phyloP scores from a whole-genome alignment of 2,888 invertebrate species.

The Himalopsyche kuldschensis region DNA sequence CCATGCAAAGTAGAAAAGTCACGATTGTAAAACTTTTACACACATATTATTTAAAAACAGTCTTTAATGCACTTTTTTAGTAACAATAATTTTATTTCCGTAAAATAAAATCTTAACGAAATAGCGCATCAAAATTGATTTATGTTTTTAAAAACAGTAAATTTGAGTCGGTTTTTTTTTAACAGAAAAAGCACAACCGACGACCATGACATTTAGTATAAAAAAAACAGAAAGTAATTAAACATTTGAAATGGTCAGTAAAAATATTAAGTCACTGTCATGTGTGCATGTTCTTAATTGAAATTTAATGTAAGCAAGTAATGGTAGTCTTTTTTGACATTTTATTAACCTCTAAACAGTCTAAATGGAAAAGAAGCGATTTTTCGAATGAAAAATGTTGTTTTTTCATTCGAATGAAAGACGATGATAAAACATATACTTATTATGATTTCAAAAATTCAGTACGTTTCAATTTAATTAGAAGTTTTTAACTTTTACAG shows the following conservation, averaged over 20 bases:
- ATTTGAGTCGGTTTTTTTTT: neutral
- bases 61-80: too few species aligned
- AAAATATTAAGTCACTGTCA: neutral
- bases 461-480: too few species aligned
- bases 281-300: neutral
- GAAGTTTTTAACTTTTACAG: too few species aligned
- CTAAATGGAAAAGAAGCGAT: too few species aligned
- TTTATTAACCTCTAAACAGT: neutral
- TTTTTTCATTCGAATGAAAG: neutral
- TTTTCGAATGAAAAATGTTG: neutral
- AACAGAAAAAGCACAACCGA: neutral
- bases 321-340: neutral
- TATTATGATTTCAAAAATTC: too few species aligned
- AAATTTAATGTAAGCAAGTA: neutral
- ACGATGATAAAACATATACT: neutral
- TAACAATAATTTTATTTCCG: too few species aligned
- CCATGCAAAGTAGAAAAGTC: too few species aligned
- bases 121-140: too few species aligned
- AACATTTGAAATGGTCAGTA: neutral
- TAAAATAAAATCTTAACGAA: too few species aligned
- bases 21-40: too few species aligned
- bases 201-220: neutral
- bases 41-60: too few species aligned
- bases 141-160: too few species aligned
- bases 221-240: neutral